These are phyloP conservation scores for Poecilus cupreus DNA, from an alignment of 2,888 invertebrate genomes.

Conservation along the genomic window DNA sequence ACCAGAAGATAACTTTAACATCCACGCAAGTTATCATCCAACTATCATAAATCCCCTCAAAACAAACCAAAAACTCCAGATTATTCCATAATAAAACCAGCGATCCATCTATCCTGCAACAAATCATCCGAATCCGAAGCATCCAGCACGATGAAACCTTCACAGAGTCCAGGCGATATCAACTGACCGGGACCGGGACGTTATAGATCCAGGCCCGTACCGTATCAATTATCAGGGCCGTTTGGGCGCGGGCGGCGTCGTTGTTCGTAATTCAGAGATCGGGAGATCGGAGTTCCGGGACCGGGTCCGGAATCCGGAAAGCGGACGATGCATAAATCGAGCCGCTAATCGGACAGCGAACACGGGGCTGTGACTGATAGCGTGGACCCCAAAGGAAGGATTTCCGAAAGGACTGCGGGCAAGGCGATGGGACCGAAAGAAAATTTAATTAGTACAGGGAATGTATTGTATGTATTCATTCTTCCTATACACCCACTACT, in stretches of 20 bases:
- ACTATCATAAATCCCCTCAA: slow-evolving; percentile 15
- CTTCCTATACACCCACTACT: too few relatives aligned
- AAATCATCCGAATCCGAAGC: slow-evolving; percentile 1
- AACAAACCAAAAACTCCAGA: slow-evolving; percentile 9
- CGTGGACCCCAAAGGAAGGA: background rate
- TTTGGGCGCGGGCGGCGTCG: background rate
- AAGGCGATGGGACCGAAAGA: too few relatives aligned
- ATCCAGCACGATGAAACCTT: slow-evolving; percentile 5
- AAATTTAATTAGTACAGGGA: too few relatives aligned
- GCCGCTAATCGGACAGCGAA: slow-evolving; percentile 48
- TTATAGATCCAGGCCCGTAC: background rate
- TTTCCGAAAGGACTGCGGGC: background rate
- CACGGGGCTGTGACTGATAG: slow-evolving; percentile 47
- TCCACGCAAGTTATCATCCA: slow-evolving; percentile 5
- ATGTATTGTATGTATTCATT: too few relatives aligned
- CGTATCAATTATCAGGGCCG: slow-evolving; percentile 29
- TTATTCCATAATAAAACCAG: slow-evolving; percentile 32
- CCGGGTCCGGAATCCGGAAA: background rate
- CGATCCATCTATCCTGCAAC: slow-evolving; percentile 11
- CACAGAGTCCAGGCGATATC: background rate
- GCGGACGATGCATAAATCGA: slow-evolving; percentile 40
- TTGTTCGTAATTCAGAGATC: slow-evolving; percentile 14
- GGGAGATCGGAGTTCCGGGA: background rate
- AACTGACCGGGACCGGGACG: background rate
- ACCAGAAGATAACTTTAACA: slow-evolving; percentile 14